Evolutionary conservation across 2,797 vertebrate species (phyloP), one percentile per base, ranked within the genome.

Genomic region (Ptychobarbus kaznakovi): DNA sequence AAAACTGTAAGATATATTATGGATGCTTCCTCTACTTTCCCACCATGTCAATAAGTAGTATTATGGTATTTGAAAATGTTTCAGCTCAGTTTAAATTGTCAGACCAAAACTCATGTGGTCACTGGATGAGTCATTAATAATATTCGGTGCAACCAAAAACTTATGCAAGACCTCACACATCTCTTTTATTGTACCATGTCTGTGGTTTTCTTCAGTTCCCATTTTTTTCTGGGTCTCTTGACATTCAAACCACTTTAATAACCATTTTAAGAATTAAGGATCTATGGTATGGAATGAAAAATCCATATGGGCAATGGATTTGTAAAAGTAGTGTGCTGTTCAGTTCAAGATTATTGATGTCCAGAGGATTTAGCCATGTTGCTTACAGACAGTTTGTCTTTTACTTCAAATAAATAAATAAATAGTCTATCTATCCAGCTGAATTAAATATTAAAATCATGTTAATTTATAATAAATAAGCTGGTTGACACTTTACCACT

Each of bases 161-260:
- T 89, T 89, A 81, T 80, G 68, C 82, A 87, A 89, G 74, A 82
- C 77, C 77, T 68, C 74, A 85, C 76, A 86, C 80, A 87, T 86
- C 58, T 75, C 32, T 87, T 89, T 86, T 82, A 83, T 74, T 84
- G 76, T 84, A 53, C 85, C 61, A 83, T 73, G 80, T 86, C 82
- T 80, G 69, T 83, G 85, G 85, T 89, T 90, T 88, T 87, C 84
- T 85, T 87, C 84, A 84, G 83, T 86, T 82, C 78, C 78, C 61
- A 88, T 77, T 40, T 86, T 80, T 79, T 74, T 44, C 22, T 25
- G 38, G 70, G 78, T 80, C 82, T 77, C 77, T 81, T 85, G 74
- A 85, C 75, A 72, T 78, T 63, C 40, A 28, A 87, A 80, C 58
- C 81, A 80, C 66, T 80, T 87, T 84, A 87, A 51, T 56, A 84